Base-by-base conservation (phyloP, 2,888 invertebrate species). In the Terebella lapidaria region DNA sequence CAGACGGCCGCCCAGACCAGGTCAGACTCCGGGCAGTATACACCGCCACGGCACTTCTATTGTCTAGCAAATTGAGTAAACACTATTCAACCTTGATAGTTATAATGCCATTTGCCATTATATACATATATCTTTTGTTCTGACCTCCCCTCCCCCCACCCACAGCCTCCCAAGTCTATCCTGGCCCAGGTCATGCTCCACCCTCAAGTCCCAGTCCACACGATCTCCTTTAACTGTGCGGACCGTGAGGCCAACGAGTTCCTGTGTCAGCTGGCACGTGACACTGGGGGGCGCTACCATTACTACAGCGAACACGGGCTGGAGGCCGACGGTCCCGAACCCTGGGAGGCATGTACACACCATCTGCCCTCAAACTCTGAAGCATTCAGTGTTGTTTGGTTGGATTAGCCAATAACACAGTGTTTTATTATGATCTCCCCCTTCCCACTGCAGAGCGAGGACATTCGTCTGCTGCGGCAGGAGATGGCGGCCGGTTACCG, bases 391-490 rank as follows among this genome's bases (percentile, higher is more conserved):
- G n/a, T n/a, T n/a, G n/a, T n/a, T n/a, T n/a, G n/a, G n/a, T n/a
- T n/a, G n/a, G n/a, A n/a, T n/a, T n/a, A n/a, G n/a, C n/a, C n/a
- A n/a, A n/a, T n/a, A n/a, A n/a, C n/a, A n/a, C n/a, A n/a, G n/a
- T n/a, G n/a, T n/a, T n/a, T n/a, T n/a, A n/a, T n/a, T n/a, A n/a
- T n/a, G n/a, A n/a, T n/a, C n/a, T n/a, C n/a, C n/a, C n/a, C n/a
- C n/a, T n/a, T n/a, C n/a, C n/a, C n/a, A n/a, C n/a, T 60, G n/a
- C 69, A 80, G 80, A 79, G 80, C 71, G 78, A 80, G 67, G 81
- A 81, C 65, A 75, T 80, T 28, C 62, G 74, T 20, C 63, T 76
- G 53, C 63, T 81, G 62, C 74, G 73, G 61, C 71, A 76, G 53
- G 79, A 80, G 63, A 64, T 74, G 27, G 63, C 69, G 42, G 63